Evolutionary conservation across 2,113 vertebrate genomes (phyloP), one percentile per base, ranked within the genome.

Genomic region (Monarcha castaneiventris): DNA sequence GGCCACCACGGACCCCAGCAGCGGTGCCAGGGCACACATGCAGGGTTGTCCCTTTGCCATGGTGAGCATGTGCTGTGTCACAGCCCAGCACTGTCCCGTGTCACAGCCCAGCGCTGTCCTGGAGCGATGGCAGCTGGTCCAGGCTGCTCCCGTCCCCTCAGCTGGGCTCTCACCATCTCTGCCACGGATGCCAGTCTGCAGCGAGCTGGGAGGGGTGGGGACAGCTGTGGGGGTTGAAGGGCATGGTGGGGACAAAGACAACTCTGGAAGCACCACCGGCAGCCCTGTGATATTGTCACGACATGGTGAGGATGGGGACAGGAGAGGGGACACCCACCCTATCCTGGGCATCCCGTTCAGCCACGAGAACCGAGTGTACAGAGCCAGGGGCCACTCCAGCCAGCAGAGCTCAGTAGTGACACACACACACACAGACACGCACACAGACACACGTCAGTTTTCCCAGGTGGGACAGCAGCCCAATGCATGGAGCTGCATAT

Each of bases 271-370:
- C 35, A 29, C 20, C 63, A 16, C 32, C 1, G 0, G 43, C 79
- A 51, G 37, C 87, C 44, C 52, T 2, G 0, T 1, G 43, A 69
- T 66, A 67, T 71, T 9, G 4, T 52, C 61, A 54, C 1, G 0
- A 56, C n/a, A 51, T 5, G 0, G 61, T 9, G 21, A 64, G 56
- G 48, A 20, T 27, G 62, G 69, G 58, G 67, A 86, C 72, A 64
- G 33, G 32, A 66, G 69, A 73, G 39, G 56, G 78, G 52, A 87
- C 56, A 11, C 51, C 49, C 1, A 0, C 37, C 44, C 46, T 3
- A 2, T 29, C 67, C 62, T 10, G 10, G 49, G 54, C 1, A 0
- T 17, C 64, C 5, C 0, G 16, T 32, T 59, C 0, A 0, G 54
- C 63, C 48, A 19, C 0, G 0, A 46, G 84, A 83, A 18, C 39